phyloP scores from a whole-genome alignment of 1,140 invertebrate genomes.

The Drosophila persimilis region DNA sequence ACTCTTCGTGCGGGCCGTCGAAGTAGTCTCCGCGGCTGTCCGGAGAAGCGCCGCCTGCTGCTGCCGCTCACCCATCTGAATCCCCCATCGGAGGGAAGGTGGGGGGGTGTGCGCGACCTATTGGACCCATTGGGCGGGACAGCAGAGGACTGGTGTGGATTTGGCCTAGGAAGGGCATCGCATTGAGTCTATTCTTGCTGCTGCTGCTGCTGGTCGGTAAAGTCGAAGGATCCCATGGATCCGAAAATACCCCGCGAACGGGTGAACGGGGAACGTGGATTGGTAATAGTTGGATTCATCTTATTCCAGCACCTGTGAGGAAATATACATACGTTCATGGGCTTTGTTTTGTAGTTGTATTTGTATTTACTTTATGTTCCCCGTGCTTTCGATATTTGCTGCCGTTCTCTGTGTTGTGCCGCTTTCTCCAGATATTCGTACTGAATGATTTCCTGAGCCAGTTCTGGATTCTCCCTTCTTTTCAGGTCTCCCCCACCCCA shows the following conservation, averaged over 20 bases:
- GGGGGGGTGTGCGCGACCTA: neutral
- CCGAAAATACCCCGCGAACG: conserved; percentile 27
- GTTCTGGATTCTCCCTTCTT: conserved; percentile 21
- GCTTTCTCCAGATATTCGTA: neutral
- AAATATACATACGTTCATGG: no score
- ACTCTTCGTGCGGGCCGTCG: no score
- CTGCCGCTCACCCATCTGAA: conserved; percentile 19
- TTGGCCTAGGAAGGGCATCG: conserved; percentile 47
- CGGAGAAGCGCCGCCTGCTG: no score
- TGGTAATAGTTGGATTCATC: conserved; percentile 38
- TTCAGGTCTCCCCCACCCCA: conserved; percentile 29
- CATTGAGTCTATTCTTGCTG: conserved; percentile 38
- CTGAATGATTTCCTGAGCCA: conserved; percentile 24
- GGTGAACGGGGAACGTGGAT: conserved; percentile 59
- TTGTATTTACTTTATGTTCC: neutral
- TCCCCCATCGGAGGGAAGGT: neutral
- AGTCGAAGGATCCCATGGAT: conserved; percentile 20
- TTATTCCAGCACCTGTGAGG: neutral
- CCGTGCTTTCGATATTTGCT: conserved; percentile 17
- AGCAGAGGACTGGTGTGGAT: conserved; percentile 26
- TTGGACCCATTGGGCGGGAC: conserved; percentile 26
- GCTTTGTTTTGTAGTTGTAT: no score
- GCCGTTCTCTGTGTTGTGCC: conserved; percentile 40
- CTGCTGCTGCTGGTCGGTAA: conserved; percentile 52
- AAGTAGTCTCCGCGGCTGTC: no score